These are phyloP conservation scores for Drosophila micromelanica DNA, from an alignment of 1,140 invertebrate species.

Conservation along the genomic window DNA sequence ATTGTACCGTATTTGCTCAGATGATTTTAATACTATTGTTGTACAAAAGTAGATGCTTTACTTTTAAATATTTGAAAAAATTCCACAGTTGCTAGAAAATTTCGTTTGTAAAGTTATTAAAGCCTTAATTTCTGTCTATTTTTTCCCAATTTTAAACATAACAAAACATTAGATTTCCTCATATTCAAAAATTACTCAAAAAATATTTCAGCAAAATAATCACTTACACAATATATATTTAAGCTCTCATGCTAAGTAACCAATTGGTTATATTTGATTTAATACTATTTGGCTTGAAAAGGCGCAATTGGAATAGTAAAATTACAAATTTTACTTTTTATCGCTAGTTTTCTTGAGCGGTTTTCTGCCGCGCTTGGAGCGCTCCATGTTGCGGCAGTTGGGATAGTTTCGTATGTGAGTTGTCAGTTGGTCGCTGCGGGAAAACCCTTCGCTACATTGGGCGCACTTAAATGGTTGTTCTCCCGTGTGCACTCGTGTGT, in stretches of 20 bases:
- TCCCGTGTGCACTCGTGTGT: constrained; percentile 20
- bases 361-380: background rate
- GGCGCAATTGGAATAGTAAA: background rate
- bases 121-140: too few relatives aligned
- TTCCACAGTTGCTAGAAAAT: too few relatives aligned
- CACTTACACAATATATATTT: too few relatives aligned
- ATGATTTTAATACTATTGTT: background rate
- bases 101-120: too few relatives aligned
- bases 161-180: background rate
- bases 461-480: constrained; percentile 21
- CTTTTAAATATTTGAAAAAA: background rate
- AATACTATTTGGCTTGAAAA: background rate
- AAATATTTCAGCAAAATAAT: background rate
- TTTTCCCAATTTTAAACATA: background rate
- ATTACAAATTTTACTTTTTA: background rate
- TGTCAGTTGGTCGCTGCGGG: constrained; percentile 14
- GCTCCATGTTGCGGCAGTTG: background rate
- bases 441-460: background rate
- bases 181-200: background rate
- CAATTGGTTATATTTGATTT: background rate
- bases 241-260: background rate
- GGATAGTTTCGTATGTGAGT: background rate
- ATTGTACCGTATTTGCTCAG: background rate
- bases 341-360: background rate
- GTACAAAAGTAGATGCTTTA: too few relatives aligned